phyloP scores from a whole-genome alignment of 2,888 invertebrate species.

The Calameuta filiformis region DNA sequence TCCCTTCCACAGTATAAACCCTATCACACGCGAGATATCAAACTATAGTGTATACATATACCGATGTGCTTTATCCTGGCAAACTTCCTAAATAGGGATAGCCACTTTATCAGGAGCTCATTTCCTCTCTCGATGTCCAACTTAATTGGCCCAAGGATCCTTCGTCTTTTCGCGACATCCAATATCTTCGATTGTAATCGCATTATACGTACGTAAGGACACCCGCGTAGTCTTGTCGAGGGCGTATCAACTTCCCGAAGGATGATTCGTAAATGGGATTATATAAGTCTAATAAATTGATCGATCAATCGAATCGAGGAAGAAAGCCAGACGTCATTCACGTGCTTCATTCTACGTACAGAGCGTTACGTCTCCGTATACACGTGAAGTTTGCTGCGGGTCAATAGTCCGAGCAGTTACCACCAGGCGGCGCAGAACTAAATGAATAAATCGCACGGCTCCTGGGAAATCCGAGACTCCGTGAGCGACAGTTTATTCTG shows the following conservation, averaged over 20 bases:
- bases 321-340: not conserved
- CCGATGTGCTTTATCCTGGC: not conserved
- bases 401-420: not conserved
- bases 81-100: not conserved
- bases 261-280: not conserved
- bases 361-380: too few species aligned
- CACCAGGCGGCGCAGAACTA: not conserved
- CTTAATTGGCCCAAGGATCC: not conserved
- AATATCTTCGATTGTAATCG: not conserved
- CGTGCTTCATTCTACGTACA: too few species aligned
- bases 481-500: not conserved
- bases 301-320: not conserved
- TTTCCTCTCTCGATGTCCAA: not conserved
- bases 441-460: not conserved
- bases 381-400: not conserved
- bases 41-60: not conserved
- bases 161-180: not conserved
- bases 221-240: not conserved
- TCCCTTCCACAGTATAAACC: not conserved
- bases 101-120: not conserved
- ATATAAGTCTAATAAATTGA: not conserved
- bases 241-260: not conserved
- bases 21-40: not conserved
- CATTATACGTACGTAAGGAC: not conserved
- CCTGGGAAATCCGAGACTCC: not conserved